Conservation (phyloP, 2,797 vertebrate species). For the Sebastes oblongus region DNA sequence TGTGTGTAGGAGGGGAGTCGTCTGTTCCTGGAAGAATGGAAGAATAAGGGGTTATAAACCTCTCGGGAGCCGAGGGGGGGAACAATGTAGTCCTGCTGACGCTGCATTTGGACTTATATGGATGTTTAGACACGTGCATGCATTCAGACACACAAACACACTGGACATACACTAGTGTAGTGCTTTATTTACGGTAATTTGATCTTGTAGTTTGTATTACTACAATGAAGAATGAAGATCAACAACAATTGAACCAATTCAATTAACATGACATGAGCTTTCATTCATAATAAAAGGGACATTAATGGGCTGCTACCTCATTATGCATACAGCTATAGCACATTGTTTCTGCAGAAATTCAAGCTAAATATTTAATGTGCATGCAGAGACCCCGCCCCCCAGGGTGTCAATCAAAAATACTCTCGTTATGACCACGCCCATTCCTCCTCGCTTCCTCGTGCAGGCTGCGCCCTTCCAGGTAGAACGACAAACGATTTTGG, state of each 20-base stretch:
- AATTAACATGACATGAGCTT: neutral
- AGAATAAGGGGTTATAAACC: constrained; percentile 46
- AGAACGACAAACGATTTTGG: accelerated
- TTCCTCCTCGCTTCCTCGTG: neutral
- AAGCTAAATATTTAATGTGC: neutral
- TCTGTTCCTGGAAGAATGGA: constrained; percentile 41
- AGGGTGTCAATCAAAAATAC: constrained; percentile 50
- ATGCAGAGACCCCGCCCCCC: constrained; percentile 38
- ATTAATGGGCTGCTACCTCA: neutral
- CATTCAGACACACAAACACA: neutral
- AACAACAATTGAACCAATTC: neutral
- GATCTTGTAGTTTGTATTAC: neutral
- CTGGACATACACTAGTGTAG: neutral
- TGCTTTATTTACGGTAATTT: neutral
- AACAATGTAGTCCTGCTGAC: constrained; percentile 38
- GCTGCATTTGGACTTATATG: constrained; percentile 34
- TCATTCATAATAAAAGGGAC: constrained; percentile 1
- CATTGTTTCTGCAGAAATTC: neutral
- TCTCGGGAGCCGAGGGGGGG: constrained; percentile 1
- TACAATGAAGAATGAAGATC: neutral
- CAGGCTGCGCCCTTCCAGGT: constrained; percentile 39
- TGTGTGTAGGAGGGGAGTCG: constrained; percentile 14
- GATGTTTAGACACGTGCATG: neutral
- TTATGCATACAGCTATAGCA: neutral
- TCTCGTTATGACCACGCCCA: constrained; percentile 55